Evolutionary conservation across 2,888 invertebrate genomes (phyloP).

Genomic region (Emmelina monodactyla): DNA sequence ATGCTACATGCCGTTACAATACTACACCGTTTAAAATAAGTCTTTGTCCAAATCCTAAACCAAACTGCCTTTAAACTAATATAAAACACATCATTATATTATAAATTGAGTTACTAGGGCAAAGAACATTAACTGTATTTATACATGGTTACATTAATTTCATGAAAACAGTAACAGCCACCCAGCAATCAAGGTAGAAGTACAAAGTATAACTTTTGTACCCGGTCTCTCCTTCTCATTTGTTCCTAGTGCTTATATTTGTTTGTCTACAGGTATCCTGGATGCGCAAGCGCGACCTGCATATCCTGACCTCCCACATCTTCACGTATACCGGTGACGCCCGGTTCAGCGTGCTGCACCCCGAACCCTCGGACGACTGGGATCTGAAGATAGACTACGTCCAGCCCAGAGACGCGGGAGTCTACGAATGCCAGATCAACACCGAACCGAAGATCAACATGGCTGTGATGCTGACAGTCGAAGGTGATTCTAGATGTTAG

Average conservation of each 20-base stretch:
- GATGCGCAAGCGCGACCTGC: conserved; percentile 83
- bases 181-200: too few relatives aligned
- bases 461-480: conserved; percentile 80
- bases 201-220: too few relatives aligned
- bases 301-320: conserved; percentile 81
- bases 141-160: too few relatives aligned
- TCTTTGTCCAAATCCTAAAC: too few relatives aligned
- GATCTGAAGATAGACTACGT: conserved; percentile 84
- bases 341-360: conserved; percentile 84
- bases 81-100: too few relatives aligned
- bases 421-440: conserved; percentile 90
- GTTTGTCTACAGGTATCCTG: conserved; percentile 78
- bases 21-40: too few relatives aligned
- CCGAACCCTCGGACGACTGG: conserved; percentile 87
- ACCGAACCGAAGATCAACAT: conserved; percentile 90
- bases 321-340: conserved; percentile 90
- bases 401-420: conserved; percentile 82
- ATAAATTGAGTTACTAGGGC: too few relatives aligned
- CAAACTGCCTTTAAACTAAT: too few relatives aligned
- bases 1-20: too few relatives aligned
- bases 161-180: too few relatives aligned
- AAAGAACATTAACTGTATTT: too few relatives aligned
- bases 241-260: conserved; percentile 14
- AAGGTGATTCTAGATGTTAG: conserved; percentile 65
- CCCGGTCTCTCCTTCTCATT: too few relatives aligned